Evolutionary conservation across 2,113 vertebrate species (phyloP).

Genomic region (Butorides virescens): DNA sequence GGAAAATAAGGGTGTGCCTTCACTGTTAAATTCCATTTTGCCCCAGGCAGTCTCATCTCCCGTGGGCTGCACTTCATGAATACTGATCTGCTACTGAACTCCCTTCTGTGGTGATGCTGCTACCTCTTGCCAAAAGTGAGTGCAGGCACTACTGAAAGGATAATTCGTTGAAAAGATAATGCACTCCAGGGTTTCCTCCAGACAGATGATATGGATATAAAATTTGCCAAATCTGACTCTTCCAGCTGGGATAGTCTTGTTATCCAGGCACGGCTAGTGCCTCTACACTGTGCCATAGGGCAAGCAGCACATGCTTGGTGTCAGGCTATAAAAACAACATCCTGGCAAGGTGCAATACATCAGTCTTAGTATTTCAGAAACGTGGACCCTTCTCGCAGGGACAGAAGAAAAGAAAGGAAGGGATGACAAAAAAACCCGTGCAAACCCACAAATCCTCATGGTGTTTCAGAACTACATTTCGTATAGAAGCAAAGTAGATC

Average conservation of each 20-base stretch:
- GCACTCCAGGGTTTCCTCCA: not conserved
- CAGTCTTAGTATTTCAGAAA: not conserved
- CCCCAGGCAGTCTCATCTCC: not conserved
- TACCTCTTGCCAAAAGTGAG: not conserved
- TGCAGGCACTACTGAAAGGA: not conserved
- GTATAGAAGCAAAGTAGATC: not conserved
- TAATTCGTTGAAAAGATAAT: not conserved
- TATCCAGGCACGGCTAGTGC: not conserved
- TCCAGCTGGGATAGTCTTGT: not conserved
- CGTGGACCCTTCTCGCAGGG: not conserved
- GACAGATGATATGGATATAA: not conserved
- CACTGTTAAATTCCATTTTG: not conserved
- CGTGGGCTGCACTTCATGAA: not conserved
- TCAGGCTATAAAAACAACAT: not conserved
- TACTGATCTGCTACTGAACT: not conserved
- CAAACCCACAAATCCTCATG: not conserved
- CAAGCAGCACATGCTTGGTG: not conserved
- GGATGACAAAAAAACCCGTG: rapidly evolving
- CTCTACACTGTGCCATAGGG: not conserved
- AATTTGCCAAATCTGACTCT: not conserved
- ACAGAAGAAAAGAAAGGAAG: not conserved
- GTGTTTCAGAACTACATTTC: not conserved
- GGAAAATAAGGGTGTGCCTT: not conserved
- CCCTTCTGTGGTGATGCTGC: not conserved
- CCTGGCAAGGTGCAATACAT: not conserved